Evolutionary conservation across 2,113 vertebrate species (phyloP), one percentile per base, ranked within the genome.

Genomic region (Xenus cinereus): DNA sequence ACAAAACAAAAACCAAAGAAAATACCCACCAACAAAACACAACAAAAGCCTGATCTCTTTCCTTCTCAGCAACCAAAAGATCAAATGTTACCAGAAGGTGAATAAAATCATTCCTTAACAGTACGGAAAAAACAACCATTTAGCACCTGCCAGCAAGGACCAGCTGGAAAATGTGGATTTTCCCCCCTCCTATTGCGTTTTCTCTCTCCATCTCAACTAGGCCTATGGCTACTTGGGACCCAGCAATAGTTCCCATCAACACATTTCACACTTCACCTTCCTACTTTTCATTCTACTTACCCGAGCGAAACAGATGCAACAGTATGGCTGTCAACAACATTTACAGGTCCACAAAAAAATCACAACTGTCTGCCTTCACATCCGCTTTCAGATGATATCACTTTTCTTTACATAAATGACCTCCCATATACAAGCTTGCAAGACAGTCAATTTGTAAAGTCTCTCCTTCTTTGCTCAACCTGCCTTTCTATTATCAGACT

Each of bases 101-200:
- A 35, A 56, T 59, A 60, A 15, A 28, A 51, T 16, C 1, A 1
- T 26, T 62, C 41, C 41, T 64, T 17, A 82, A 22, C 13, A 60
- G 26, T 23, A 56, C 12, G 46, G 10, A 14, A 67, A 92, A 59
- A 30, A 1, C 14, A 50, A 43, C 5, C 12, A 59, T 35, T 68
- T 67, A 77, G 80, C 0, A 1, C 9, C 19, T 59, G 14, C 18
- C 51, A 67, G 32, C 18, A 84, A 54, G 14, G 26, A 69, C 4
- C 5, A 30, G 9, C 5, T 72, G 30, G 43, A 57, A 88, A 81
- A 62, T 4, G 17, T 88, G 23, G 10, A 81, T 56, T 60, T 14
- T 57, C 13, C 1, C 20, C 32, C 7, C 32, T 18, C 10, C 21
- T 8, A 16, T 4, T 28, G 9, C 0, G 0, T 64, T 73, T 69